A percentile compares a stretch with the other conserved stretches of the same genome.
Evolutionary conservation across 2,888 invertebrate species (phyloP).

Genomic region (Eupithecia pulchellata): DNA sequence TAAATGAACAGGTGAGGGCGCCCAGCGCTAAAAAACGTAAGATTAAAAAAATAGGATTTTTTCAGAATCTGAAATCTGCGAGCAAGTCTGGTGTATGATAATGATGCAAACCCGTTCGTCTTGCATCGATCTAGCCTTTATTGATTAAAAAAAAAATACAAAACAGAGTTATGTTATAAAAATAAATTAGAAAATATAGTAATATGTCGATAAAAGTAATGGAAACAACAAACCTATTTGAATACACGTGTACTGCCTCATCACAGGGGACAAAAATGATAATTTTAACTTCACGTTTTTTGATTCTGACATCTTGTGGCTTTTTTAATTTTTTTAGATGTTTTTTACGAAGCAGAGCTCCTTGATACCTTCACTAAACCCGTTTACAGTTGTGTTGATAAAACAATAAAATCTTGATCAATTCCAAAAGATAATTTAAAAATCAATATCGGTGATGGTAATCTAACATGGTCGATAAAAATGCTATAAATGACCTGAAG

Average conservation of each 20-base stretch:
- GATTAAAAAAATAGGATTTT: no score
- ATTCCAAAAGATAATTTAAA: neutral
- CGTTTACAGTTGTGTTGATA: neutral
- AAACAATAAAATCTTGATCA: neutral
- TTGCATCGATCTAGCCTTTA: no score
- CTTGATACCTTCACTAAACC: slow-evolving; percentile 1
- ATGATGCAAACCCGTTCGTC: no score
- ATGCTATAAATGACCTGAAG: neutral
- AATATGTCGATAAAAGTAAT: neutral
- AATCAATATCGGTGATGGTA: neutral
- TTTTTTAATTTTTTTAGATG: neutral
- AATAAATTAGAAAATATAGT: no score
- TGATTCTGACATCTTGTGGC: neutral
- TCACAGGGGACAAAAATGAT: slow-evolving; percentile 12
- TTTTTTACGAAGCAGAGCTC: neutral
- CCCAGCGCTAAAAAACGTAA: no score
- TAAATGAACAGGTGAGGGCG: no score
- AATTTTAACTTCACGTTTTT: slow-evolving; percentile 6
- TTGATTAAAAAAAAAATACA: slow-evolving; percentile 1
- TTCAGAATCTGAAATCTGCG: no score
- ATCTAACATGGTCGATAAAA: neutral
- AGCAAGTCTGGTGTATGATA: no score
- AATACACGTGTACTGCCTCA: slow-evolving; percentile 14
- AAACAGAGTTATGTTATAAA: neutral
- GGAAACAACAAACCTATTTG: slow-evolving; percentile 5